These are phyloP conservation scores for Lacerta bilineata DNA, from an alignment of 2,797 vertebrate species.

Conservation along the genomic window DNA sequence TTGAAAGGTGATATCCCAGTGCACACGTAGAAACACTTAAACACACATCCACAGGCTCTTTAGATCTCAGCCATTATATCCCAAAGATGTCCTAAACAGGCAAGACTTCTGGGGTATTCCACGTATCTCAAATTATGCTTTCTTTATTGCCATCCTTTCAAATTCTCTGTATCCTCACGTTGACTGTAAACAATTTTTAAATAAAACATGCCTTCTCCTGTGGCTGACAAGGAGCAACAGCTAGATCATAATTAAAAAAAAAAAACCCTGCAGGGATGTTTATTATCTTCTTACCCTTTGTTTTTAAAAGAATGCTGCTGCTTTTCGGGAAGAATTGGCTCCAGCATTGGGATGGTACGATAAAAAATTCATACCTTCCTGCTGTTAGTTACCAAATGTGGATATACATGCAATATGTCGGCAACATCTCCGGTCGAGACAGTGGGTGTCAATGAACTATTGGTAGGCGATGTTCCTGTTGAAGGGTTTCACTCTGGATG, in stretches of 20 bases:
- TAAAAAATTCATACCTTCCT: slow-evolving; percentile 57
- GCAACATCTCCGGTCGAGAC: slow-evolving; percentile 16
- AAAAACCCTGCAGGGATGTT: slow-evolving; percentile 25
- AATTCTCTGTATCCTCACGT: background rate
- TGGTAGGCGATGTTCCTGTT: slow-evolving; percentile 47
- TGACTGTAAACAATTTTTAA: slow-evolving; percentile 29
- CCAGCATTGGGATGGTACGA: slow-evolving; percentile 19
- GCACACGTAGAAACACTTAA: no score
- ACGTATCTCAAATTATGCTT: slow-evolving; percentile 32
- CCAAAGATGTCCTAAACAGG: background rate
- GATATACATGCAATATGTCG: slow-evolving; percentile 34
- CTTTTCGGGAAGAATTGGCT: slow-evolving; percentile 43
- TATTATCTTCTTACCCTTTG: slow-evolving; percentile 30
- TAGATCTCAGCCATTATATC: background rate
- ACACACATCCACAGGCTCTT: background rate
- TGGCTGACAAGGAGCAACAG: slow-evolving; percentile 20
- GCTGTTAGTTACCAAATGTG: slow-evolving; percentile 39
- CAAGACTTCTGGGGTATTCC: background rate
- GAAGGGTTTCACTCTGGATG: slow-evolving; percentile 59
- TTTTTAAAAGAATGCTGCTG: slow-evolving; percentile 43
- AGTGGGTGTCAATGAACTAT: slow-evolving; percentile 42
- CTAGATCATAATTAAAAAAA: slow-evolving; percentile 34
- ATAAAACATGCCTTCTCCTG: slow-evolving; percentile 27
- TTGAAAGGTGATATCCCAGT: background rate
- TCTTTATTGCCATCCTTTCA: slow-evolving; percentile 9